Conservation (phyloP, 1,140 invertebrate species). For the Zophobas morio region DNA sequence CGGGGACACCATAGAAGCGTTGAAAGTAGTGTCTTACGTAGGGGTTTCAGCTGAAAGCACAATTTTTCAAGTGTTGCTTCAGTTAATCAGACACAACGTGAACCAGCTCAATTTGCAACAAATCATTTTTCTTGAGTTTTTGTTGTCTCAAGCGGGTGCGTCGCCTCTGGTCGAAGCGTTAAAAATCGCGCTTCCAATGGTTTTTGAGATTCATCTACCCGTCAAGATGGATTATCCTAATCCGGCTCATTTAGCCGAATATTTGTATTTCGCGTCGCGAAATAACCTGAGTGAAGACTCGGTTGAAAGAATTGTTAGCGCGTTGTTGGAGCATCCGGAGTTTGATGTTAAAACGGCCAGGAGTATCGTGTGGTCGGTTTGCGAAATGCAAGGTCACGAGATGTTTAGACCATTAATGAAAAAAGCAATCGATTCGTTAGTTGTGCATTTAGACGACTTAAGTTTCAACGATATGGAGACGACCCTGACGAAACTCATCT, state of each 20-base stretch:
- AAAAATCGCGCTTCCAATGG: constrained; percentile 73
- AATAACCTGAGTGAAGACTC: constrained; percentile 69
- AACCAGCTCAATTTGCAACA: constrained; percentile 74
- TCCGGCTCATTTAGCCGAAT: constrained; percentile 68
- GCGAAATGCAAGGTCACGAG: constrained; percentile 66
- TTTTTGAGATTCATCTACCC: constrained; percentile 74
- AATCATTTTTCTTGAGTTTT: constrained; percentile 74
- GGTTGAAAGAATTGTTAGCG: constrained; percentile 69
- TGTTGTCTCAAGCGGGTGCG: constrained; percentile 68
- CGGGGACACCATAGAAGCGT: constrained; percentile 70
- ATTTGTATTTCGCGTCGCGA: constrained; percentile 69
- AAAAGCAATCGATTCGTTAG: constrained; percentile 67
- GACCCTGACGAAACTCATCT: constrained; percentile 67
- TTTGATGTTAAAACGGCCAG: constrained; percentile 68
- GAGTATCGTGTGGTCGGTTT: constrained; percentile 70
- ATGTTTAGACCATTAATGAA: constrained; percentile 68
- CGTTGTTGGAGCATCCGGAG: constrained; percentile 65
- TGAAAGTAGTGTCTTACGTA: constrained; percentile 73
- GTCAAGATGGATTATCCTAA: constrained; percentile 71
- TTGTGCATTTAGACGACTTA: constrained; percentile 67
- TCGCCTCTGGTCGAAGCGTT: constrained; percentile 75
- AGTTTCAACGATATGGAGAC: constrained; percentile 68
- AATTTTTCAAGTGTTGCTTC: constrained; percentile 74
- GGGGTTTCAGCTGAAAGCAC: constrained; percentile 71
- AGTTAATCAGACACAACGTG: constrained; percentile 73